phyloP scores from a whole-genome alignment of 2,888 invertebrate species.

The Petrophora chlorosata region DNA sequence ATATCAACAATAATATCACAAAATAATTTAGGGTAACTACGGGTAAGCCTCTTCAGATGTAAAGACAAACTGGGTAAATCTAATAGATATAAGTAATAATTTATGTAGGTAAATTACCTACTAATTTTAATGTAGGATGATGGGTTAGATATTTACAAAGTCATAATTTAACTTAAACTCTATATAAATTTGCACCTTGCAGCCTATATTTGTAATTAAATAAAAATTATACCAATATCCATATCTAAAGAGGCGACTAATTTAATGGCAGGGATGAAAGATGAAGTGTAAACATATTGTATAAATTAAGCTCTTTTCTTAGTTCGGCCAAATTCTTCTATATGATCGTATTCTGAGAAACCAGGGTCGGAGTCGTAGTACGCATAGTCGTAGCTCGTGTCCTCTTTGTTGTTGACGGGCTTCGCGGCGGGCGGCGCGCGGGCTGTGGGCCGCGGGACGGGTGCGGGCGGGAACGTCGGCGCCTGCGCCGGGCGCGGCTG shows the following conservation, averaged over 20 bases:
- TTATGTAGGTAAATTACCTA: too few relatives aligned
- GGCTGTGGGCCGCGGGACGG: constrained; percentile 48
- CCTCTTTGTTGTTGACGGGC: constrained; percentile 85
- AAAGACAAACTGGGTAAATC: too few relatives aligned
- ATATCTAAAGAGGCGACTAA: constrained; percentile 73
- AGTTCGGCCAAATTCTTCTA: constrained; percentile 87
- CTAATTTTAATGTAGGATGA: too few relatives aligned
- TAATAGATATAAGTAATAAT: too few relatives aligned
- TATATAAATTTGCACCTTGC: constrained; percentile 17
- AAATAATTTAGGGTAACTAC: constrained; percentile 80
- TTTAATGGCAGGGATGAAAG: constrained; percentile 74
- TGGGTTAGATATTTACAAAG: constrained; percentile 3
- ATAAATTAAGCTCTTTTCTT: constrained; percentile 66
- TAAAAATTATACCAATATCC: background rate
- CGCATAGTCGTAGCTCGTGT: constrained; percentile 92
- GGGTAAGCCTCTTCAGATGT: constrained; percentile 59
- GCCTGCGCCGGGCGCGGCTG: constrained; percentile 47
- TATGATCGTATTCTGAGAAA: constrained; percentile 83
- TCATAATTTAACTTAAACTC: constrained; percentile 8
- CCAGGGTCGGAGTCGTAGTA: constrained; percentile 90
- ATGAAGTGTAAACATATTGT: constrained; percentile 34
- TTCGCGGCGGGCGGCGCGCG: constrained; percentile 57
- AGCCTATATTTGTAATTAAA: too few relatives aligned
- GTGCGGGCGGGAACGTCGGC: constrained; percentile 44
- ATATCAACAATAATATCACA: constrained; percentile 72